Evolutionary conservation across 2,888 invertebrate genomes (phyloP).

Genomic region (Napeogenes sylphis): DNA sequence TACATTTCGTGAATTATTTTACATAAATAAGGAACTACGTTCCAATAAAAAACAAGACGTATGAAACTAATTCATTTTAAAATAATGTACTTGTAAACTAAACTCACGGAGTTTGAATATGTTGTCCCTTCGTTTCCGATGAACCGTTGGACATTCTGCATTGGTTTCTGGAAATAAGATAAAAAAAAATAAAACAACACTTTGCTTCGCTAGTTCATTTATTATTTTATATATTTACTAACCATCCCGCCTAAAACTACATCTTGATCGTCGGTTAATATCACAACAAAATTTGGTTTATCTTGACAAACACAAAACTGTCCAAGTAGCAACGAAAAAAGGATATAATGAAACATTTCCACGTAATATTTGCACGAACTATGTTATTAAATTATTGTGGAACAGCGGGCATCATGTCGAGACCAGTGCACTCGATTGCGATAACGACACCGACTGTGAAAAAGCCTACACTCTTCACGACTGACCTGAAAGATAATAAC

Average conservation of each 20-base stretch:
- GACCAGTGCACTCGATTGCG: conserved; percentile 86
- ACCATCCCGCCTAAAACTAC: conserved; percentile 86
- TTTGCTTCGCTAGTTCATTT: conserved; percentile 41
- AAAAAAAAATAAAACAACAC: conserved; percentile 45
- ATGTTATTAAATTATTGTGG: conserved; percentile 50
- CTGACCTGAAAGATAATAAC: conserved; percentile 80
- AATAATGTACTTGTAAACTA: conserved; percentile 6
- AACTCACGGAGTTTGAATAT: conserved; percentile 85
- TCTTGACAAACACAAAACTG: conserved; percentile 38
- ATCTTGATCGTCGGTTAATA: conserved; percentile 93
- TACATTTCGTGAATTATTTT: too few relatives aligned
- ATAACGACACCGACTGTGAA: conserved; percentile 87
- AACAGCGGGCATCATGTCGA: conserved; percentile 84
- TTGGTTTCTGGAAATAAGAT: conserved; percentile 77
- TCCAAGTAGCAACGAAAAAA: conserved; percentile 47
- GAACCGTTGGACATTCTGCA: conserved; percentile 80
- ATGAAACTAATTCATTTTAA: neutral
- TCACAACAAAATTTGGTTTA: conserved; percentile 84
- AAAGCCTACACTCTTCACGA: conserved; percentile 88
- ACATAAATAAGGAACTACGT: too few relatives aligned
- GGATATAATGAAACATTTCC: conserved; percentile 64
- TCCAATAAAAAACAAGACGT: neutral
- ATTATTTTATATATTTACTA: conserved; percentile 51
- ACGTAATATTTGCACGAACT: conserved; percentile 33
- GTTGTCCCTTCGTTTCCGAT: conserved; percentile 81